Evolutionary conservation across 2,113 vertebrate species (phyloP), one percentile per base, ranked within the genome.

Genomic region (Lethenteron camtschaticum): DNA sequence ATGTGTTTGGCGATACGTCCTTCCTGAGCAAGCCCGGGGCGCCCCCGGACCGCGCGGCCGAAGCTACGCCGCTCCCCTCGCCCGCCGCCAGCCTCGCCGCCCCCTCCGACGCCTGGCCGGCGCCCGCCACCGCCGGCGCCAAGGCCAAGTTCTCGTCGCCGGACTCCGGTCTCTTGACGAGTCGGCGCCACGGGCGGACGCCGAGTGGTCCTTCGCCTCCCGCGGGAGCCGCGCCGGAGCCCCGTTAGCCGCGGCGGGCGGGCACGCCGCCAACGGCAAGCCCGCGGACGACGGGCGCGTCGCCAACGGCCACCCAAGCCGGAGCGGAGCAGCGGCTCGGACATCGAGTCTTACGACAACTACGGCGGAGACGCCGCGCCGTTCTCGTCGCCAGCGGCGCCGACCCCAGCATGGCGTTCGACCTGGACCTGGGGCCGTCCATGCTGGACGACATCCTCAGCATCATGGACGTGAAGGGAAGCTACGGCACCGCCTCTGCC

Each of bases 361-460:
- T 66, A 66, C 63, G 24, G n/a, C 24, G n/a, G 9, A 11, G n/a
- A n/a, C 9, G 63, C 63, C 24, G 63, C 63, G 8, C 9, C 59
- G 1, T 63, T 18, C 13, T 8, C 63, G n/a, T 66, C 13, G 55
- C 68, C 74, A 78, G 74, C 9, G 79, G 81, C 11, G 83, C 83
- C 8, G 55, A 71, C 58, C 72, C 73, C 68, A 68, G 75, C 55
- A 81, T 83, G 72, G 76, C 79, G 3, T 82, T 84, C 72, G 78
- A 74, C 72, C 75, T 95, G 69, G 90, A 96, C 80, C 74, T 96
- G 76, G 91, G 91, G 68, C 83, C 90, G 3, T 95, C 91, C 0
- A 90, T 96, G 69, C 80, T 96, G 2, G 89, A 94, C 66, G 87
- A 91, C 58, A 85, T 96, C 73, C 83, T 96, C 69, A 83, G 86